Conservation (phyloP, 37 sponge, comb jelly and placozoan genomes). For the Geodia barretti region DNA sequence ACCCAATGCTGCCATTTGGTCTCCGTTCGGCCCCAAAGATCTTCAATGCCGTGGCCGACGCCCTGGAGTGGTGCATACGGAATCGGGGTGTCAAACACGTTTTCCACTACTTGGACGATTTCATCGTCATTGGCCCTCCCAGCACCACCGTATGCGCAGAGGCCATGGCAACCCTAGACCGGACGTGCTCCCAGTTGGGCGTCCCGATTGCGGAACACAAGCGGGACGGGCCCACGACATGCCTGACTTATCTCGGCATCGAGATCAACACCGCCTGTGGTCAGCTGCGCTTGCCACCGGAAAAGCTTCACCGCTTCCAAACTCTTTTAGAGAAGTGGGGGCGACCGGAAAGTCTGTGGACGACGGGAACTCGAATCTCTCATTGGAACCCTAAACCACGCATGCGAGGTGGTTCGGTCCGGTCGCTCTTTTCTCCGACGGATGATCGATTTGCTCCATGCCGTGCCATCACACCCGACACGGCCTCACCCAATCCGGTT, state of each 20-base stretch:
- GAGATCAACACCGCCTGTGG: background rate
- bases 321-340: background rate
- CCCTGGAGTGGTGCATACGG: conserved; percentile 2
- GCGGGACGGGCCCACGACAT: conserved; percentile 21
- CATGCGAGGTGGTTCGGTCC: conserved; percentile 16
- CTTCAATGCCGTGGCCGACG: conserved; percentile 14
- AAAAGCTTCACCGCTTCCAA: conserved; percentile 19
- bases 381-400: too few species aligned
- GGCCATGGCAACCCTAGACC: background rate
- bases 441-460: conserved; percentile 21
- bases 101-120: conserved; percentile 55
- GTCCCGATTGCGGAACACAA: conserved; percentile 38
- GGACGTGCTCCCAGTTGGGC: conserved; percentile 15
- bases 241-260: conserved; percentile 11
- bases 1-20: too few species aligned
- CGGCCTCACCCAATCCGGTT: too few species aligned
- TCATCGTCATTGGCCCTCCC: conserved; percentile 22
- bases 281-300: conserved; percentile 22
- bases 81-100: conserved; percentile 11
- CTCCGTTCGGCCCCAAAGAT: conserved; percentile 18
- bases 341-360: too few species aligned
- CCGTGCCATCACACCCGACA: too few species aligned
- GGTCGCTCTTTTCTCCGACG: conserved; percentile 28
- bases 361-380: too few species aligned
- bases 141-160: conserved; percentile 10